Evolutionary conservation across 1,140 invertebrate genomes (phyloP), one percentile per base, ranked within the genome.

Genomic region (Acromyrmex heyeri): DNA sequence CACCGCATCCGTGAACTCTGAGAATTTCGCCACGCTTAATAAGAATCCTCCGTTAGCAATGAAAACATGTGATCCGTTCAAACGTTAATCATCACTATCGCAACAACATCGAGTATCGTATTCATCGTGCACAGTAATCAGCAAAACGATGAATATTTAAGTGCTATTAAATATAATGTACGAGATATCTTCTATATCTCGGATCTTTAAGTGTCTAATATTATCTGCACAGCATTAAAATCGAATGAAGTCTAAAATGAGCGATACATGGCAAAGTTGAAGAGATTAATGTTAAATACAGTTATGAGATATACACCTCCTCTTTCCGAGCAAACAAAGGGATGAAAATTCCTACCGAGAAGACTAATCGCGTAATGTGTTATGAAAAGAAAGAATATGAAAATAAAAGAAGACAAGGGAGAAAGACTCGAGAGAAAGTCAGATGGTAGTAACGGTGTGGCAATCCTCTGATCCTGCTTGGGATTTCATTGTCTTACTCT

Each of bases 391-490:
- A 69, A 50, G 24, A 77, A 53, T 62, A 70, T 24, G 57, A 86
- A 73, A 85, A 75, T 61, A 72, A 6, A 38, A 75, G 7, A 64
- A 16, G 14, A 59, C 48, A 14, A n/a, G 24, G 16, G 10, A 24
- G 24, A 24, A 24, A 24, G 24, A 24, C 27, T 62, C 69, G 55
- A 50, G 59, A 53, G 62, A 27, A 73, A 61, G 77, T 61, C 85
- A 67, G 53, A 44, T 12, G 64, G 16, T 44, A 44, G 2, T 10
- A 44, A 44, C 24, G n/a, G 78, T 81, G 50, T 75, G 75, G 77
- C 81, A 91, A 91, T 89, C 75, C 91, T 86, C 86, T 89, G 83
- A 91, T 91, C 88, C 88, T 87, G 90, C 88, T 69, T 69, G 44
- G 65, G 90, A 91, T 87, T 90, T 91, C 73, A 88, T 90, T 88